Base-by-base conservation (phyloP, 2,113 vertebrate species). In the Rattus rattus region DNA sequence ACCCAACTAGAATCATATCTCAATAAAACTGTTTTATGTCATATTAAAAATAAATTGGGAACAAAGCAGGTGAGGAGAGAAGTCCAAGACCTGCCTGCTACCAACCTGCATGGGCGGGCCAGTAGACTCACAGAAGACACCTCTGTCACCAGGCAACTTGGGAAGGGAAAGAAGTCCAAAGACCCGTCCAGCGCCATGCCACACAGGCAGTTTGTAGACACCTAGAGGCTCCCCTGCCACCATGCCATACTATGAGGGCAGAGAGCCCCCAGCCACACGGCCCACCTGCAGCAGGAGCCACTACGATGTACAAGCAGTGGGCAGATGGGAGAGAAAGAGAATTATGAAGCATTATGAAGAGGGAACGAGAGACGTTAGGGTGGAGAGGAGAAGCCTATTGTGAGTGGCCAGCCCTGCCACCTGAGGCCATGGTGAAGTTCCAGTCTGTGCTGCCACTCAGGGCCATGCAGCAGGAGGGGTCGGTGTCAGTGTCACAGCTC, bases 21-120 rank as follows among this genome's bases (percentile, higher is more conserved):
- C 73, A 86, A 90, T 43, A 80, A 92, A 47, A 69, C 33, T 86
- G 8, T 91, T 80, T 83, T 36, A 73, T 72, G 81, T 83, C 69
- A 65, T 36, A 83, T 65, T 96, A 86, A 97, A 88, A 72, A 83
- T 75, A 86, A 63, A 85, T 39, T 83, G 70, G 70, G 70, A 19
- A 72, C 70, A 72, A 17, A 6, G 16, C 16, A 39, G 36, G 36
- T 20, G 33, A n/a, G 67, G 33, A 70, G 36, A 70, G 17, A 72
- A 19, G 70, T 9, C 36, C 2, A 8, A 72, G 36, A 20, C 70
- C 70, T 72, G 70, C 70, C 36, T 72, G 69, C 36, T 72, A 8
- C 70, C 70, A 72, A 36, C 33, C 36, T 20, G 70, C 70, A 72
- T 9, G 70, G 70, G 17, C 7, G 2, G 36, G 36, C 70, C 70